phyloP scores from a whole-genome alignment of 2,888 invertebrate species.

The Heliconius sara region DNA sequence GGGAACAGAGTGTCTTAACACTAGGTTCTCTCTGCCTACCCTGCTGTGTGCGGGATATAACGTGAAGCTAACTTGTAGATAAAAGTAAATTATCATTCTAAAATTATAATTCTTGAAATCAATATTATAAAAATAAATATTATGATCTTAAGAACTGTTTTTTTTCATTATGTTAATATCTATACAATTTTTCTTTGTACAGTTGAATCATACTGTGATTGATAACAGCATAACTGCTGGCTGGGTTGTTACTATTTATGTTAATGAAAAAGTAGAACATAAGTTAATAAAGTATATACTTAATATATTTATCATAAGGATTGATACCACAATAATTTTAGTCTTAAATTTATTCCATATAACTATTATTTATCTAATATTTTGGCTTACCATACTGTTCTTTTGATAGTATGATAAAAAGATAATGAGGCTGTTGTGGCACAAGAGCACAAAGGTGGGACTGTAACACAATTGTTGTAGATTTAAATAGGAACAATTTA shows the following conservation, averaged over 20 bases:
- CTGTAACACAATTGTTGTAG: too few relatives aligned
- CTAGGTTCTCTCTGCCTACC: too few relatives aligned
- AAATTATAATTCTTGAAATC: not conserved
- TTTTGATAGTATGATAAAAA: not conserved
- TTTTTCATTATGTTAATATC: not conserved
- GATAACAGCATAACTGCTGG: not conserved
- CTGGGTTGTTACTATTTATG: not conserved
- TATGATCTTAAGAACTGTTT: too few relatives aligned
- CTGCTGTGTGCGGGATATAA: too few relatives aligned
- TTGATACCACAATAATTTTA: too few relatives aligned
- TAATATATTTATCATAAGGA: not conserved
- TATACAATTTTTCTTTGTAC: slow-evolving; percentile 5
- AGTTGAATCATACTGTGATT: slow-evolving; percentile 7
- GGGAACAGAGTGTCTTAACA: too few relatives aligned
- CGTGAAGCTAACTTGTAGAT: too few relatives aligned
- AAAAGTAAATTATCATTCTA: not conserved
- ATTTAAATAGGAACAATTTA: too few relatives aligned
- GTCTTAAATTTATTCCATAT: too few relatives aligned
- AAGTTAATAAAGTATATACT: not conserved
- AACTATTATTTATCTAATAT: not conserved
- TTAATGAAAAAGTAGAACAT: not conserved
- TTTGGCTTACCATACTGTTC: not conserved
- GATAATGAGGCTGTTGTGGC: too few relatives aligned
- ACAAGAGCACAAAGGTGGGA: too few relatives aligned
- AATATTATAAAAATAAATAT: not conserved